phyloP scores from a whole-genome alignment of 2,888 invertebrate genomes.

The Brassicogethes aeneus region DNA sequence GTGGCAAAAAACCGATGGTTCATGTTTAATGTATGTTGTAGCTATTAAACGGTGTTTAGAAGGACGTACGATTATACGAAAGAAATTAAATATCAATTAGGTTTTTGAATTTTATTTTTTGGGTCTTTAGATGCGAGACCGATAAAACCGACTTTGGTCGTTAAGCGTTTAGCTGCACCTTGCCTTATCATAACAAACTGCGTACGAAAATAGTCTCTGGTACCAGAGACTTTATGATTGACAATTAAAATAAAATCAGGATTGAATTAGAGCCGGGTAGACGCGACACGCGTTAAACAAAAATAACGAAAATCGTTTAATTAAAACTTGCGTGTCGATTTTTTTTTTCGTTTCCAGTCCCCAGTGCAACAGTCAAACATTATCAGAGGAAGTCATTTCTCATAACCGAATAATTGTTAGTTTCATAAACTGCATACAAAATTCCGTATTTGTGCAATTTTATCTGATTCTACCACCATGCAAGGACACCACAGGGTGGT shows the following conservation, averaged over 20 bases:
- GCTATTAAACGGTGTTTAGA: neutral
- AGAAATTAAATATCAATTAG: slow-evolving; percentile 1
- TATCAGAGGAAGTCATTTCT: slow-evolving; percentile 28
- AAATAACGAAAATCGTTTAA: slow-evolving; percentile 26
- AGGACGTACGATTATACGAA: neutral
- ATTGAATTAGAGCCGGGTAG: slow-evolving; percentile 20
- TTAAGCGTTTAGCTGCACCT: neutral
- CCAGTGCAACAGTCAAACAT: slow-evolving; percentile 17
- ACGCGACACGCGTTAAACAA: slow-evolving; percentile 20
- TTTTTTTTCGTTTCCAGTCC: slow-evolving; percentile 17
- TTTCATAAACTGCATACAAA: slow-evolving; percentile 26
- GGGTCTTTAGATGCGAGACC: neutral
- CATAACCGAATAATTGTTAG: slow-evolving; percentile 29
- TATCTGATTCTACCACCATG: slow-evolving; percentile 25
- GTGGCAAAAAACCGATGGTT: neutral
- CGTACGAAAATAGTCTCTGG: neutral
- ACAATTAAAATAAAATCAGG: slow-evolving; percentile 27
- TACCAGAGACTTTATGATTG: slow-evolving; percentile 11
- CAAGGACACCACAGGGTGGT: slow-evolving; percentile 26
- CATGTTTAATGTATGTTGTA: neutral
- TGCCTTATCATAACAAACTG: neutral
- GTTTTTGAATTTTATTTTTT: neutral
- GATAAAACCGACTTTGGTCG: neutral
- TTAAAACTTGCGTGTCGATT: slow-evolving; percentile 23
- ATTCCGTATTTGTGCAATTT: slow-evolving; percentile 24